Evolutionary conservation across 2,888 invertebrate species (phyloP), one percentile per base, ranked within the genome.

Genomic region (Cryptosula pallasiana): DNA sequence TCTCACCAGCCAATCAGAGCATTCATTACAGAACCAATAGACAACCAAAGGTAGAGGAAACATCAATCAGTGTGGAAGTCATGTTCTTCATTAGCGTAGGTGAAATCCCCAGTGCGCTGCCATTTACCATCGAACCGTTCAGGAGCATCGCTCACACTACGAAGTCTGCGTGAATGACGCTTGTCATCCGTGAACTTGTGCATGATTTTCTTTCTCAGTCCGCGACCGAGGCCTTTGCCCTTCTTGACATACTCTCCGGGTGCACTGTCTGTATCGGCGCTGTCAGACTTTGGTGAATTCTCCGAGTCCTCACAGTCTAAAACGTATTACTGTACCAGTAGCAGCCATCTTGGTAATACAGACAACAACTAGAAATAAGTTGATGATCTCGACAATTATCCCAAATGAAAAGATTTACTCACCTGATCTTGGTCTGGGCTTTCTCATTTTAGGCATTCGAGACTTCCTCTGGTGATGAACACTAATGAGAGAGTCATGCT

Each of bases 61-160:
- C 20, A 13, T 45, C 5, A 45, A 45, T 45, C 45, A 45, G 5
- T 45, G 45, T 45, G 45, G 5, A 45, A 45, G 9, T 5, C 9
- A 45, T 13, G 45, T 20, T 45, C 45, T 20, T 45, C 54, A 45
- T 13, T 73, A 55, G 34, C 35, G 9, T 36, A 32, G 32, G 35
- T 71, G 70, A 55, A 69, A 35, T 23, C 32, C 5, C 9, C 23
- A n/a, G 63, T 45, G 34, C 25, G 35, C 29, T 71, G 72, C 9
- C 71, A 54, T 23, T 74, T 71, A 73, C 71, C 1, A 74, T 71
- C 71, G 2, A 34, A 13, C 20, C 55, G 73, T 23, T 57, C 29
- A 1, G 36, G 1, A 25, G 36, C 32, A n/a, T 35, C 45, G 27
- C 45, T 45, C 5, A 45, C 45, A 34, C 63, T 63, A 25, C 32